These are phyloP conservation scores for Cordylochernes scorpioides DNA, from an alignment of 2,888 invertebrate species.

Conservation along the genomic window DNA sequence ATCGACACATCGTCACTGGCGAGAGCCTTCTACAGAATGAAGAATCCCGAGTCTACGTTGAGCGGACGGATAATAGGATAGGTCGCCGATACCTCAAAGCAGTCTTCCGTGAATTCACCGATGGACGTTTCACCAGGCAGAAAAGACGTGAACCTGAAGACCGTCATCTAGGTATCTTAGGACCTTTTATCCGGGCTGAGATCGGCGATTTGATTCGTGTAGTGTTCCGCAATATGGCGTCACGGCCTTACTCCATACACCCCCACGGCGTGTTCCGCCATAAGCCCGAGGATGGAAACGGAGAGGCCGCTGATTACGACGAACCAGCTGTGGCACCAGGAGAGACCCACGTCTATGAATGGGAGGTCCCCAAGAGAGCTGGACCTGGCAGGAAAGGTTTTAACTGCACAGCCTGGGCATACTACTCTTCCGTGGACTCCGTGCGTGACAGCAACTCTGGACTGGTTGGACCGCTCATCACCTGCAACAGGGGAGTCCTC, in stretches of 20 bases:
- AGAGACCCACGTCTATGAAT: not conserved
- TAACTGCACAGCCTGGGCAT: not conserved
- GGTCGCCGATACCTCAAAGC: not conserved
- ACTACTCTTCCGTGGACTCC: not conserved
- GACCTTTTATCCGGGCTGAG: constrained; percentile 17
- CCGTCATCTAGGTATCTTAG: constrained; percentile 8
- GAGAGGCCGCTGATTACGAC: constrained; percentile 2
- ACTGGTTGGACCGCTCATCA: constrained; percentile 1
- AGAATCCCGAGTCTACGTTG: not conserved
- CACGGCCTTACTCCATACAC: constrained; percentile 3
- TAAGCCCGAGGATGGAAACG: constrained; percentile 7
- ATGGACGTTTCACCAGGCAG: not conserved
- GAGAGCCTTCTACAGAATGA: constrained; percentile 1
- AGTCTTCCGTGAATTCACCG: not conserved
- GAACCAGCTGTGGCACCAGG: not conserved
- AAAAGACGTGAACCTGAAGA: not conserved
- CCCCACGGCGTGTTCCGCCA: constrained; percentile 4
- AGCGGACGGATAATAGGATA: not conserved
- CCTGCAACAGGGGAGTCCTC: constrained; percentile 1
- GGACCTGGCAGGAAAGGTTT: constrained; percentile 1
- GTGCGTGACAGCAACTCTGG: not conserved
- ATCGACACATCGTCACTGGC: constrained; percentile 1
- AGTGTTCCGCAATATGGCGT: constrained; percentile 6
- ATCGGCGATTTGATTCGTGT: constrained; percentile 15
- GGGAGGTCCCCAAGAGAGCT: not conserved